Evolutionary conservation across 2,113 vertebrate species (phyloP), one percentile per base, ranked within the genome.

Genomic region (Carassius gibelio): DNA sequence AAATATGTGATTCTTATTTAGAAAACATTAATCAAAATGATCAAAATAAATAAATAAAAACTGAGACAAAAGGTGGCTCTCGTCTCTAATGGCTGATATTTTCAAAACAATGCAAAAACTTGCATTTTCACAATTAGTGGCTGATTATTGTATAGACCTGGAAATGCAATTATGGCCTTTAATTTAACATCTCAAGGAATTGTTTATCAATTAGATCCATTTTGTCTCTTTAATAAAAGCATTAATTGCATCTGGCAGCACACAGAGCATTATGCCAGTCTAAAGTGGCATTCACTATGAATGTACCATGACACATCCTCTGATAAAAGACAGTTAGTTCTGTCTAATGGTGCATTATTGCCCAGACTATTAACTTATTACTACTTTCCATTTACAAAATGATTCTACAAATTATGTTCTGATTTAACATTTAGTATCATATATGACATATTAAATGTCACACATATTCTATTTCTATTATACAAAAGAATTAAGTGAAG

Each of bases 241-340:
- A 5, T 81, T 50, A 42, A 66, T 66, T 52, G 6, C 55, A 79
- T 26, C 62, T 59, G 34, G 69, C 34, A 23, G 14, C 38, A 34
- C 26, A 21, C 10, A 3, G 11, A 61, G 19, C 45, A 78, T 78
- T 26, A 17, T 71, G 62, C 17, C 21, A 11, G 0, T 48, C 7
- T 78, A 78, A 61, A 38, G 30, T 79, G 52, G 34, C 26, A 76
- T 45, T 21, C 45, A 30, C 57, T 83, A 30, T 21, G 55, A 84
- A 68, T 69, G 42, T 38, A 68, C 19, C 45, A 48, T 9, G 10
- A 45, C 72, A 90, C 82, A 76, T 81, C 62, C 26, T 83, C 85
- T 89, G 86, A 93, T 93, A 89, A 87, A 91, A 86, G 50, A 82
- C 89, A 90, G 92, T 91, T 92, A 85, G 79, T 0, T 81, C 62